Percentiles rank a stretch among this genome's conserved stretches.
Evolutionary conservation across 2,888 invertebrate species (phyloP).

Genomic region (Therioaphis trifolii): DNA sequence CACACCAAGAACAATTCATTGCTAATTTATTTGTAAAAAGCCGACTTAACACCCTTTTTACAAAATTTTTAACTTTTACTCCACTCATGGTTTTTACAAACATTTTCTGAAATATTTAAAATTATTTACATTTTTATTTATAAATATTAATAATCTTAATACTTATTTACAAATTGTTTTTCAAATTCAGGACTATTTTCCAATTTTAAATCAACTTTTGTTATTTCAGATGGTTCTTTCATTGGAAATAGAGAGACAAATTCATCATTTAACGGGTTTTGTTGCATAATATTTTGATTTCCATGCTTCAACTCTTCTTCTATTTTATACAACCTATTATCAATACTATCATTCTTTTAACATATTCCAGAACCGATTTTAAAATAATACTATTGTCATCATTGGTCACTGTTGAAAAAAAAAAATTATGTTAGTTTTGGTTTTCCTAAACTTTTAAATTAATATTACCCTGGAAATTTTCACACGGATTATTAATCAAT

Average conservation of each 20-base stretch:
- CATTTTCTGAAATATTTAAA: background rate
- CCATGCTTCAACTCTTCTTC: too few species aligned
- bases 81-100: background rate
- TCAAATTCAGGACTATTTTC: background rate
- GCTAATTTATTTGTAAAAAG: constrained; percentile 14
- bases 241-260: background rate
- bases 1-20: constrained; percentile 4
- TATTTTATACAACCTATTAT: too few species aligned
- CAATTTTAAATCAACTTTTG: constrained; percentile 4
- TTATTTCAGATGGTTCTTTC: background rate
- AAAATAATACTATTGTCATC: too few species aligned
- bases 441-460: too few species aligned
- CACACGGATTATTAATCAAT: too few species aligned
- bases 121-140: background rate
- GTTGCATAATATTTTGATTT: too few species aligned
- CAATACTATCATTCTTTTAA: too few species aligned
- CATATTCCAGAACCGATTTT: too few species aligned
- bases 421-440: too few species aligned
- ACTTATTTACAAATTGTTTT: constrained; percentile 2
- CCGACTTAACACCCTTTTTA: background rate
- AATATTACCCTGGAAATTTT: too few species aligned
- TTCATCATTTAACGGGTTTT: background rate
- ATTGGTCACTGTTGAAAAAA: too few species aligned
- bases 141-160: background rate
- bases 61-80: background rate